Conservation (phyloP, 2,113 vertebrate species). For the Camelus dromedarius region DNA sequence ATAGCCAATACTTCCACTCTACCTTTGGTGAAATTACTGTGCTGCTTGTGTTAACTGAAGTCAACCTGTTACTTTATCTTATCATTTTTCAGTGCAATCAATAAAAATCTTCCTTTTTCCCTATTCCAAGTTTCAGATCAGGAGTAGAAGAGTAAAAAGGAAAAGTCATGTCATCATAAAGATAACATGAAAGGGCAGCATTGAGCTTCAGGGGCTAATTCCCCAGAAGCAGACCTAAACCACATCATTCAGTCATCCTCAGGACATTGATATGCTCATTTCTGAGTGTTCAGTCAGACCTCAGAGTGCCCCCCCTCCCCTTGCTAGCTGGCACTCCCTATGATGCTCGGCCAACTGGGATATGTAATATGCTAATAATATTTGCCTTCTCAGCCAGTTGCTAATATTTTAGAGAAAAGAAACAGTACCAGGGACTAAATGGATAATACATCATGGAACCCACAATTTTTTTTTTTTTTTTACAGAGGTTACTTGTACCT, state of each 20-base stretch:
- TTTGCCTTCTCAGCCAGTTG: conserved; percentile 1
- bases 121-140: not conserved
- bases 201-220: not conserved
- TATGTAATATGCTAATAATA: not conserved
- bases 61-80: not conserved
- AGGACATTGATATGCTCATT: not conserved
- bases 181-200: not conserved
- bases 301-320: not conserved
- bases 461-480: not conserved
- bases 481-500: not conserved
- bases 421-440: not conserved
- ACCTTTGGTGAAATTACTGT: not conserved
- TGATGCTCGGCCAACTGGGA: not conserved
- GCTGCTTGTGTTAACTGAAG: not conserved
- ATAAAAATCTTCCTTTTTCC: not conserved
- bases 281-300: not conserved
- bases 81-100: not conserved
- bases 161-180: not conserved
- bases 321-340: not conserved
- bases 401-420: conserved; percentile 50
- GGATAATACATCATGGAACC: not conserved
- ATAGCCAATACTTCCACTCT: not conserved
- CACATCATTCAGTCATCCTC: not conserved
- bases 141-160: not conserved
- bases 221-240: not conserved